Conservation (phyloP, 2,888 invertebrate species). For the Acronicta leporina region DNA sequence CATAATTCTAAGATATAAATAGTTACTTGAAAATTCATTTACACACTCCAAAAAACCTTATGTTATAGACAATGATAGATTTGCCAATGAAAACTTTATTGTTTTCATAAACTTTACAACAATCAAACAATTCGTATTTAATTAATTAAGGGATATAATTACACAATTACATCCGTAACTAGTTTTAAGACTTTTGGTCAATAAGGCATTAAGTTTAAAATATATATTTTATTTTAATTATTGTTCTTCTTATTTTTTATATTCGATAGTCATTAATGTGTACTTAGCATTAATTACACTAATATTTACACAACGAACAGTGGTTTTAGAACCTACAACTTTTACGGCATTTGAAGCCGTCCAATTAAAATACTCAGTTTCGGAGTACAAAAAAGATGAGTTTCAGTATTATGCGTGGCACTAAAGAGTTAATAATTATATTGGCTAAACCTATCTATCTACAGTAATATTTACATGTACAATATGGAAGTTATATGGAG, state of each 20-base stretch:
- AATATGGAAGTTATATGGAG: constrained; percentile 66
- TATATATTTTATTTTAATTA: constrained; percentile 87
- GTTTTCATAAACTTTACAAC: constrained; percentile 86
- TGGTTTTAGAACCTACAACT: constrained; percentile 56
- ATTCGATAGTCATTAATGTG: constrained; percentile 78
- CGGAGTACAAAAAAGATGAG: constrained; percentile 76
- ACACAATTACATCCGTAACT: constrained; percentile 83
- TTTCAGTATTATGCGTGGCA: constrained; percentile 66
- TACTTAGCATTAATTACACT: constrained; percentile 79
- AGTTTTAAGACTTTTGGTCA: constrained; percentile 89
- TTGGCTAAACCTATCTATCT: constrained; percentile 80
- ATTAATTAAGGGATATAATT: constrained; percentile 79
- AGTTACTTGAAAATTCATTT: constrained; percentile 66
- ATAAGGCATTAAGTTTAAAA: constrained; percentile 89
- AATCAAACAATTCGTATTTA: constrained; percentile 83
- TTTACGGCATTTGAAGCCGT: constrained; percentile 49
- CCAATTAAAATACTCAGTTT: constrained; percentile 61
- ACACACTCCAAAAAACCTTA: constrained; percentile 67
- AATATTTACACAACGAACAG: constrained; percentile 79
- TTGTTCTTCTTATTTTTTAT: constrained; percentile 86
- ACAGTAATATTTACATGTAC: constrained; percentile 78
- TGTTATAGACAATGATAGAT: constrained; percentile 80
- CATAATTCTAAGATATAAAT: constrained; percentile 67
- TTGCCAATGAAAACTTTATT: constrained; percentile 76
- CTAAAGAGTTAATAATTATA: constrained; percentile 66